Percentiles rank a stretch among this genome's conserved stretches.
Conservation (phyloP, 2,797 vertebrate genomes). For the Stomatorhinus walkeri region DNA sequence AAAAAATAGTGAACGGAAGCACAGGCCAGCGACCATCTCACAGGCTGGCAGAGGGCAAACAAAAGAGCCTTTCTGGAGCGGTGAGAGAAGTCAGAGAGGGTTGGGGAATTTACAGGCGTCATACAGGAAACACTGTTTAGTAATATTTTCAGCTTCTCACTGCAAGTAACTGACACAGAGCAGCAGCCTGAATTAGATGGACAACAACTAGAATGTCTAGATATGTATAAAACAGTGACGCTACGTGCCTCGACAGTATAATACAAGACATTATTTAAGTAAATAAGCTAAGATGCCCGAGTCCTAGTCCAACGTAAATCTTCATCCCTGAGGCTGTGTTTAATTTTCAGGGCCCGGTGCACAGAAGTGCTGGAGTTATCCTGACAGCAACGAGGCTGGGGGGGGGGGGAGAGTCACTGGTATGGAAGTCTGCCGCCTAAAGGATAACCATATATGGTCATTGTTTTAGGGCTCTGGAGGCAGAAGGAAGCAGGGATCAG, state of each 20-base stretch:
- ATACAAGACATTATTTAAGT: not conserved
- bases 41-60: not conserved
- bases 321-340: not conserved
- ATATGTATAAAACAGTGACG: not conserved
- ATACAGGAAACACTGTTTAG: not conserved
- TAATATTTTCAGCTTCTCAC: not conserved
- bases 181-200: not conserved
- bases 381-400: not conserved
- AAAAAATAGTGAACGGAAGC: not conserved
- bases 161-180: not conserved
- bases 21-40: not conserved
- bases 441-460: conserved; percentile 25
- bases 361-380: not conserved
- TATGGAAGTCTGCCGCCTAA: not conserved
- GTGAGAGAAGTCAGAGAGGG: not conserved
- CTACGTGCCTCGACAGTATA: not conserved
- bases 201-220: not conserved
- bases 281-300: not conserved
- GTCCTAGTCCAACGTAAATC: not conserved
- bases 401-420: not conserved
- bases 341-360: not conserved
- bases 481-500: not conserved
- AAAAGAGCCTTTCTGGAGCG: not conserved
- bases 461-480: conserved; percentile 6
- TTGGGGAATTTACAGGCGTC: not conserved